Evolutionary conservation across 1,140 invertebrate genomes (phyloP).

Genomic region (Eriocheir sinensis): DNA sequence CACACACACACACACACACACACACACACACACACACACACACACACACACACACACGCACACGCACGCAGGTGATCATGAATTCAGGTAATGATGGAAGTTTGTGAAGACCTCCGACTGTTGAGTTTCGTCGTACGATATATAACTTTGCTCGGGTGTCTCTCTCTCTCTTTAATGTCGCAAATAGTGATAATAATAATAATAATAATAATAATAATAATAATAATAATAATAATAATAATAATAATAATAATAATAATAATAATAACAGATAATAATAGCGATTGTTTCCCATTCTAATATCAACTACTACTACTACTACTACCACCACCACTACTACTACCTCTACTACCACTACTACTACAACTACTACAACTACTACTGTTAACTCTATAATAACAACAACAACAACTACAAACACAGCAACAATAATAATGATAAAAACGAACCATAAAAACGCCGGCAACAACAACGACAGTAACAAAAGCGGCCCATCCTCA

Average conservation of each 20-base stretch:
- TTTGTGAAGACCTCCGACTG: not conserved
- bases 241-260: not conserved
- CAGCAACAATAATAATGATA: not conserved
- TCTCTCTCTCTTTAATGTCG: not conserved
- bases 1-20: slow-evolving; percentile 14
- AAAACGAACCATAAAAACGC: not conserved
- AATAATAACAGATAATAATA: no score
- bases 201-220: not conserved
- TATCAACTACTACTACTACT: no score
- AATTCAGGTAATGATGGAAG: not conserved
- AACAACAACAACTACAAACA: not conserved
- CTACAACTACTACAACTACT: no score
- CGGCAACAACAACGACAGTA: no score
- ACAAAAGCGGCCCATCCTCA: not conserved
- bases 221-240: not conserved
- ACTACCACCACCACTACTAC: no score
- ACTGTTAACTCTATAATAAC: no score
- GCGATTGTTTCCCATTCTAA: no score
- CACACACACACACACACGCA: not conserved
- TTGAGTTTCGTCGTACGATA: not conserved
- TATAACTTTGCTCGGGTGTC: not conserved
- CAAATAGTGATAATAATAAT: not conserved
- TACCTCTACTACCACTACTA: no score
- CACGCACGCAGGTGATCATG: not conserved
- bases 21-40: slow-evolving; percentile 15